Percentiles rank a stretch among this genome's conserved stretches.
Conservation (phyloP, 2,888 invertebrate species). For the Eugnorisma glareosa region DNA sequence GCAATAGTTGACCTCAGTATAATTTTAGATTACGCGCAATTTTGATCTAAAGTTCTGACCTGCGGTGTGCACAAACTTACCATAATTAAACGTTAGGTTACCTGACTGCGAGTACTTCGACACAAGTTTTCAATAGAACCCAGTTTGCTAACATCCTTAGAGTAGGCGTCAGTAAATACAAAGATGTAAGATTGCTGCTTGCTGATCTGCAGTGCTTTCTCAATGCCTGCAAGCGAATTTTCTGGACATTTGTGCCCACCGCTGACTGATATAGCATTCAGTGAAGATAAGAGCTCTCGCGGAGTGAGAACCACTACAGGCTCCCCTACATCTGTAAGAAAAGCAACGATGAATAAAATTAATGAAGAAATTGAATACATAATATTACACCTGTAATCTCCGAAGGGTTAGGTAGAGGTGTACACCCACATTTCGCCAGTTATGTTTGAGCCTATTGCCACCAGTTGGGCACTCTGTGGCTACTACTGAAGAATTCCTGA, state of each 20-base stretch:
- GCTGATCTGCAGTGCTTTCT: constrained; percentile 75
- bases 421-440: no score
- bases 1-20: neutral
- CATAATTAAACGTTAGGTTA: constrained; percentile 35
- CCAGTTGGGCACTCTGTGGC: no score
- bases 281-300: constrained; percentile 52
- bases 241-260: constrained; percentile 79
- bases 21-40: neutral
- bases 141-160: constrained; percentile 71
- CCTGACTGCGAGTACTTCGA: constrained; percentile 70
- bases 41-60: neutral
- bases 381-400: neutral
- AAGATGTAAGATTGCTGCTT: constrained; percentile 74
- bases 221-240: constrained; percentile 78
- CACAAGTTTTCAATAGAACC: constrained; percentile 67
- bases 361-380: neutral
- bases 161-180: constrained; percentile 81
- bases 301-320: constrained; percentile 55
- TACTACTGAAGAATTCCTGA: no score
- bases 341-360: neutral
- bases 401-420: neutral
- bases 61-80: neutral
- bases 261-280: constrained; percentile 63
- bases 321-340: constrained; percentile 67
- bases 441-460: no score